These are phyloP conservation scores for Ypsolopha scabrella DNA, from an alignment of 2,888 invertebrate species.

Conservation along the genomic window DNA sequence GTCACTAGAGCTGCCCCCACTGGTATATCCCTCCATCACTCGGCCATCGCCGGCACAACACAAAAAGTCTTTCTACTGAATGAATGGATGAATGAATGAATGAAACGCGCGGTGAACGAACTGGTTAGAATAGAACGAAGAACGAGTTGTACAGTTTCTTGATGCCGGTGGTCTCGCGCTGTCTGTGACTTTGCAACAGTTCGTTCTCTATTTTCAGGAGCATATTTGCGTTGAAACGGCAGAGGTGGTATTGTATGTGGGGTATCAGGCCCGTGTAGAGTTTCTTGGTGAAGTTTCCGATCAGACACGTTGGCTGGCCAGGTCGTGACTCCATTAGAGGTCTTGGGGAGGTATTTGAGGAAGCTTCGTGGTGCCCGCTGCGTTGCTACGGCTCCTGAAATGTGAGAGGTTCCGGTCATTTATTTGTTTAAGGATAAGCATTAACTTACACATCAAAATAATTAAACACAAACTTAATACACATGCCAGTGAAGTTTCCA, in stretches of 20 bases:
- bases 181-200: slow-evolving; percentile 83
- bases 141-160: slow-evolving; percentile 90
- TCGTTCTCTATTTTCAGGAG: slow-evolving; percentile 79
- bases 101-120: slow-evolving; percentile 10
- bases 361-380: background rate
- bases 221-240: slow-evolving; percentile 67
- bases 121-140: slow-evolving; percentile 85
- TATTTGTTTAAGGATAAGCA: too few relatives aligned
- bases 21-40: slow-evolving; percentile 50
- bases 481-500: too few relatives aligned
- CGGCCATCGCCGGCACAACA: slow-evolving; percentile 31
- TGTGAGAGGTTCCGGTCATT: background rate
- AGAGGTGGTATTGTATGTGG: slow-evolving; percentile 43
- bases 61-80: slow-evolving; percentile 38
- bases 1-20: slow-evolving; percentile 10
- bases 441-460: too few relatives aligned
- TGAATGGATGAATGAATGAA: slow-evolving; percentile 23
- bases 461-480: too few relatives aligned
- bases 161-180: slow-evolving; percentile 86
- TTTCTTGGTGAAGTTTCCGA: slow-evolving; percentile 40
- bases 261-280: slow-evolving; percentile 30
- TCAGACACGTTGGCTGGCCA: slow-evolving; percentile 34
- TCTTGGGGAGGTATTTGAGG: slow-evolving; percentile 13
- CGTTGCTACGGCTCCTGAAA: slow-evolving; percentile 57
- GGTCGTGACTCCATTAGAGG: slow-evolving; percentile 45